Evolutionary conservation across 2,113 vertebrate genomes (phyloP), one percentile per base, ranked within the genome.

Genomic region (Nycticryphes semicollaris): DNA sequence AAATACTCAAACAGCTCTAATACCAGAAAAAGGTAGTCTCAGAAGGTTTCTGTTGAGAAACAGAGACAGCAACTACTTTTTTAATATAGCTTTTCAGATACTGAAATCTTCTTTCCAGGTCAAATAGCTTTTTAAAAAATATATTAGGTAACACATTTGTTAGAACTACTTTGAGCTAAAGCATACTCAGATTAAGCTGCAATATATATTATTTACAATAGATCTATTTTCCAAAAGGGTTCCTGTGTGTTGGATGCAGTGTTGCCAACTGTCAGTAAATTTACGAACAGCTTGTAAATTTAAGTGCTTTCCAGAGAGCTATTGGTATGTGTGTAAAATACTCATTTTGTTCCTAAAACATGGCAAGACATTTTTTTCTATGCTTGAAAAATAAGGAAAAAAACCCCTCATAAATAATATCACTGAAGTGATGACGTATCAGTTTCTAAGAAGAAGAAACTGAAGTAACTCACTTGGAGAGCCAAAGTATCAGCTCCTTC

Each of bases 251-350:
- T 97, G 93, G 91, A 93, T 93, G 93, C 95, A 76, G 84, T 45
- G 84, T 96, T 97, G 94, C 96, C 93, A 96, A 96, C 88, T 96
- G 95, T 96, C 97, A 96, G 96, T 87, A 79, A 91, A 93, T 96
- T 97, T 93, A 93, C 22, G 57, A 96, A 74, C 94, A 96, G 96
- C 95, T 97, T 97, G 97, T 96, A 96, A 96, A 97, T 96, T 97
- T 96, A 96, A 97, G 95, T 94, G 95, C 93, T 97, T 97, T 94
- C 96, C 93, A 97, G 97, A 97, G 97, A 93, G 96, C 89, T 91
- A 96, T 96, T 93, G 92, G 86, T 95, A 89, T 91, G 87, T 91
- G 93, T 96, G 88, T 97, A 96, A 97, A 96, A 96, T 96, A 95
- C 95, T 96, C 96, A 90, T 90, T 96, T 95, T 96, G 94, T 95